Conservation (phyloP, 2,888 invertebrate species). For the Margaritifera margaritifera region DNA sequence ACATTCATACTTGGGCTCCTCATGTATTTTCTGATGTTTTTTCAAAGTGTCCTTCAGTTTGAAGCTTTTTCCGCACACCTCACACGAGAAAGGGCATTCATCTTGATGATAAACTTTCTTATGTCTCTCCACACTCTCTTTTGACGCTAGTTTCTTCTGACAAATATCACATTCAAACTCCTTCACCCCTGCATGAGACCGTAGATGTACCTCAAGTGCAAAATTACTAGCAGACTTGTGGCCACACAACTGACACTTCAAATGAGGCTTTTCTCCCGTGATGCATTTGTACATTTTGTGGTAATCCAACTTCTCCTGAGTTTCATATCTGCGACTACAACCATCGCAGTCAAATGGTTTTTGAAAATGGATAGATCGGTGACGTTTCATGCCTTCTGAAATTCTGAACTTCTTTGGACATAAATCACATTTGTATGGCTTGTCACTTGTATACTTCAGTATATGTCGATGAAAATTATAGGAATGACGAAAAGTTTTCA, state of each 20-base stretch:
- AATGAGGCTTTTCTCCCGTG: slow-evolving; percentile 7
- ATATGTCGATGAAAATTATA: slow-evolving; percentile 6
- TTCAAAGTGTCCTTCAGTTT: slow-evolving; percentile 30
- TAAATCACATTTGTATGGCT: slow-evolving; percentile 4
- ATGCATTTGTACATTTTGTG: slow-evolving; percentile 8
- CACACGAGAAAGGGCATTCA: slow-evolving; percentile 21
- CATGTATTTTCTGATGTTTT: slow-evolving; percentile 31
- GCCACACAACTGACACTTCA: slow-evolving; percentile 27
- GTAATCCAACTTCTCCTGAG: background rate
- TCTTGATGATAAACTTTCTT: slow-evolving; percentile 21
- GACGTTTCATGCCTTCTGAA: slow-evolving; percentile 5
- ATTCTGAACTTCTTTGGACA: slow-evolving; percentile 6
- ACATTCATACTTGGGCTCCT: slow-evolving; percentile 30
- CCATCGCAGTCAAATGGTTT: slow-evolving; percentile 3
- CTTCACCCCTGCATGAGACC: slow-evolving; percentile 23
- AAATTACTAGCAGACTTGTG: slow-evolving; percentile 13
- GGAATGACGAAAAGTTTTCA: background rate
- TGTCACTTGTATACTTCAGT: slow-evolving; percentile 2
- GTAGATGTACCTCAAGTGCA: slow-evolving; percentile 19
- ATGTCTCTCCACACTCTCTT: slow-evolving; percentile 29
- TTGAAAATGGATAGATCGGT: slow-evolving; percentile 1
- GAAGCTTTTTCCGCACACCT: slow-evolving; percentile 21
- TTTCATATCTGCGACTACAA: slow-evolving; percentile 5
- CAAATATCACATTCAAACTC: slow-evolving; percentile 22
- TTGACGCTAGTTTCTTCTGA: slow-evolving; percentile 23